Base-by-base conservation (phyloP, 2,888 invertebrate species). In the Dryobotodes eremita region DNA sequence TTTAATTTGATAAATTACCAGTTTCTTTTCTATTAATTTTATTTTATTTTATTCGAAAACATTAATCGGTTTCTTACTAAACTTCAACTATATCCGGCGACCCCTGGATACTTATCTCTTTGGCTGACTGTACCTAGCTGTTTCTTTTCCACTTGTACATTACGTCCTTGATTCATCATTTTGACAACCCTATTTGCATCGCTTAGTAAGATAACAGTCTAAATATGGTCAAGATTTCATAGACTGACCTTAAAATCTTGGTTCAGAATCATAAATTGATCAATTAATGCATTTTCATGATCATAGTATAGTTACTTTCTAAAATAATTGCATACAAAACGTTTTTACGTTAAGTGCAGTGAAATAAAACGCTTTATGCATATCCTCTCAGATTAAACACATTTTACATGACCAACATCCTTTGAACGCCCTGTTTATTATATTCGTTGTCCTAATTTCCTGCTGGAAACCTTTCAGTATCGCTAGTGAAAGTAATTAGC, bases 401-500 rank as follows among this genome's bases (percentile, higher is more conserved):
- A 68, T 68, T 77, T 77, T 23, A 48, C 23, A 62, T 65, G n/a
- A 65, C 23, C 26, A n/a, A n/a, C 46, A 31, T 31, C 36, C 4
- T 81, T 50, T 55, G 46, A 53, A 59, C 23, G 15, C 10, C 4
- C 7, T 55, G 10, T 48, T n/a, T 20, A 55, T 55, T 42, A 50
- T 13, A 23, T 23, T 64, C 36, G 10, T 55, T 8, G 23, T 42
- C 23, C 20, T 46, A 66, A 55, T 82, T 74, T 48, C 17, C 7
- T 36, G 66, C 46, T 55, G 10, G 55, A 81, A 73, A 46, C 31
- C 7, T 75, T 5, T 68, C 46, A 46, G 66, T 46, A 36, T 62
- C 8, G 50, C 7, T 66, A 46, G 17, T n/a, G n/a, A 76, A 72
- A 15, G 1, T 11, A 77, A 71, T 83, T 69, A 64, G 42, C 17